Conservation (phyloP, 2,113 vertebrate species). For the Nibea coibor region DNA sequence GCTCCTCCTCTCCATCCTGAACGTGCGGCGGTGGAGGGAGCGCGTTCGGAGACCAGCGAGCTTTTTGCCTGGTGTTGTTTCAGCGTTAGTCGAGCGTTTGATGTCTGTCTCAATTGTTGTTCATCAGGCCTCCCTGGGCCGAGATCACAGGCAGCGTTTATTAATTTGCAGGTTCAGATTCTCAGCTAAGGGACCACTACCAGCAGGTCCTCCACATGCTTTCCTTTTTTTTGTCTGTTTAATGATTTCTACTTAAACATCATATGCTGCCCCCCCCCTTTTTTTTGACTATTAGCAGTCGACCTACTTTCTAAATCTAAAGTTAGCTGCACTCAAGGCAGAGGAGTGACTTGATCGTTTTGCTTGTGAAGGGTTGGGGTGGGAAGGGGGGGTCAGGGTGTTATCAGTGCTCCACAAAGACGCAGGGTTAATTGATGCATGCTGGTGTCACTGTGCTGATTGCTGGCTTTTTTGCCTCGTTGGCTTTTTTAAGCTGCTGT, state of each 20-base stretch:
- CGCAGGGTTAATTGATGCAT: slow-evolving; percentile 64
- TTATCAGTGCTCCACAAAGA: slow-evolving; percentile 58
- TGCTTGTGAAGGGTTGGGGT: background rate
- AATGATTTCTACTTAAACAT: slow-evolving; percentile 31
- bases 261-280: slow-evolving; percentile 16
- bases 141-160: slow-evolving; percentile 62
- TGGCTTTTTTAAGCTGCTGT: slow-evolving; percentile 58
- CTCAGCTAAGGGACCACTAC: slow-evolving; percentile 48
- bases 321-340: slow-evolving; percentile 54
- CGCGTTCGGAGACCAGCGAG: slow-evolving; percentile 30
- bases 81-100: slow-evolving; percentile 58
- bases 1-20: slow-evolving; percentile 31
- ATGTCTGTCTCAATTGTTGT: slow-evolving; percentile 67
- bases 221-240: slow-evolving; percentile 1
- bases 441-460: slow-evolving; percentile 58
- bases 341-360: slow-evolving; percentile 35
- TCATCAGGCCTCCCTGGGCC: slow-evolving; percentile 41
- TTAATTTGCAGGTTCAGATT: slow-evolving; percentile 56
- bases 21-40: background rate
- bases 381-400: slow-evolving; percentile 16
- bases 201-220: slow-evolving; percentile 26
- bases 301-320: slow-evolving; percentile 73
- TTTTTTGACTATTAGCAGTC: slow-evolving; percentile 55
- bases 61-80: slow-evolving; percentile 60
- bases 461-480: slow-evolving; percentile 52